Conservation (phyloP, 2,113 vertebrate genomes). For the Australoheros scitulus region DNA sequence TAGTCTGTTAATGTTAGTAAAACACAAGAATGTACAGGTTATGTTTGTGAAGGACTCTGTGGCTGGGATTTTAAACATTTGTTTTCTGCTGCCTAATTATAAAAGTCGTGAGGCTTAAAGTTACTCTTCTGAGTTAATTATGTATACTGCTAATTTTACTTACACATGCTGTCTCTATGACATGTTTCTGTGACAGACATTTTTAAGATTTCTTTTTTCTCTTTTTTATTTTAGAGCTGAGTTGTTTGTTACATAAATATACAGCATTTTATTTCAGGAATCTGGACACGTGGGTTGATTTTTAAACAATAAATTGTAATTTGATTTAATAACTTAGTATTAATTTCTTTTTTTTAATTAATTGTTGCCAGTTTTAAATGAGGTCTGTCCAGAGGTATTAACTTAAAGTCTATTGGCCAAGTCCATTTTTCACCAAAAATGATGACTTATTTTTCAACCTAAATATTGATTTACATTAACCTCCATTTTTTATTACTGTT, state of each 20-base stretch:
- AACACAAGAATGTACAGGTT: not conserved
- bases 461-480: not conserved
- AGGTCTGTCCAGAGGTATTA: not conserved
- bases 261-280: not conserved
- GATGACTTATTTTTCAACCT: not conserved
- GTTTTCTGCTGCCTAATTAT: not conserved
- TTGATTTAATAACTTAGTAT: not conserved
- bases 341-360: not conserved
- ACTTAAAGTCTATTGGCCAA: not conserved
- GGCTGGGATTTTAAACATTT: not conserved
- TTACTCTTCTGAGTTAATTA: too few species aligned
- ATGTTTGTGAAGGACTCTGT: not conserved
- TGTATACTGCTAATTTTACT: too few species aligned
- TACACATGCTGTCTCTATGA: too few species aligned
- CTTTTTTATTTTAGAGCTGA: too few species aligned
- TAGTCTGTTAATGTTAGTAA: not conserved
- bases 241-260: not conserved
- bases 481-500: not conserved
- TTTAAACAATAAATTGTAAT: not conserved
- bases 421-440: too few species aligned
- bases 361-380: not conserved
- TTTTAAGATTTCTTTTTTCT: too few species aligned
- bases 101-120: too few species aligned
- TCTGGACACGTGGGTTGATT: not conserved
- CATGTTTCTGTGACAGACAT: too few species aligned